Evolutionary conservation across 2,888 invertebrate species (phyloP), one percentile per base, ranked within the genome.

Genomic region (Branchinecta sandiegonensis): DNA sequence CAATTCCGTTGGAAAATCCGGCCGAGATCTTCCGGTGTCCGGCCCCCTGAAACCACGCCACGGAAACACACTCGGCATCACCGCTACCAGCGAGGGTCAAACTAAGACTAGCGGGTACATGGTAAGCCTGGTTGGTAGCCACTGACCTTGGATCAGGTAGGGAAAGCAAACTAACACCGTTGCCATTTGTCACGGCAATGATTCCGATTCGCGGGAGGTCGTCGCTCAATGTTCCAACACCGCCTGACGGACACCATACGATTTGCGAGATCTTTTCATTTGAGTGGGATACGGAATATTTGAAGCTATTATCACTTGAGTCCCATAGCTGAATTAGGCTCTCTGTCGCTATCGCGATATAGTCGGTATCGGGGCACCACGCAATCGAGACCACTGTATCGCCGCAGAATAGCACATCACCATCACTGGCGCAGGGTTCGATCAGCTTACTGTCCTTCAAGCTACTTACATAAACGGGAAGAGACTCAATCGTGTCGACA

Each of bases 281-380:
- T 56, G 63, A 17, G 8, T 17, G 14, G 9, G 23, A 17, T 23
- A 56, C 63, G 23, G 63, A n/a, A 56, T 56, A 56, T 23, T 56
- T 56, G 23, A 56, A 56, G 14, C n/a, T 56, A 10, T 56, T 17
- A 56, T 56, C 63, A 17, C 23, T 56, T 11, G 23, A 17, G 63
- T 56, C 63, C 63, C 63, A 56, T 56, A 56, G 10, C 23, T 56
- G 63, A 8, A 56, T 17, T 17, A 56, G 23, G 63, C 63, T 56
- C 23, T 56, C 63, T 17, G 63, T 56, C 23, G 63, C 63, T 23
- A 56, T 23, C 8, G 14, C 23, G 23, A 56, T 23, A 2, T 56
- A 56, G 23, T 56, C 63, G 9, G 14, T 56, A 23, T 56, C 23
- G 8, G 63, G 63, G 12, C 63, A 56, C 63, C 63, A 56, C n/a